Base-by-base conservation (phyloP, 2,888 invertebrate genomes). In the Alentia gelatinosa region DNA sequence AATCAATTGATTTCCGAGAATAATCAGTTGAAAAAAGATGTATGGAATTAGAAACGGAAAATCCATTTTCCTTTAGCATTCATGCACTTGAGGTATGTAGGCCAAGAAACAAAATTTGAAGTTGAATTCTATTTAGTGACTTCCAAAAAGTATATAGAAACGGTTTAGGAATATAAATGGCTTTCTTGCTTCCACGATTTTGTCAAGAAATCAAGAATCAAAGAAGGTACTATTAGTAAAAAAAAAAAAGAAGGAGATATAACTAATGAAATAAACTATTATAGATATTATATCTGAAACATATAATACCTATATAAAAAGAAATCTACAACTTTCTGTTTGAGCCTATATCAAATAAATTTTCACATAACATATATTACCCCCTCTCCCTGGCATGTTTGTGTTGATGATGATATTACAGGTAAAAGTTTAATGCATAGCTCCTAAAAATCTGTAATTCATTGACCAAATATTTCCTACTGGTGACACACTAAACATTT, bases 261-360 rank as follows among this genome's bases (percentile, higher is more conserved):
- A 12, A n/a, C 19, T 4, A 56, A n/a, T n/a, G 19, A 26, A 68
- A 68, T 68, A 30, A 5, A 30, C 12, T 26, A 26, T 68, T 68
- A 68, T 68, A 68, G 68, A 68, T 68, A 68, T 68, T 68, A 68
- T 68, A 68, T 68, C 1, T 30, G 30, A 30, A 4, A 19, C 5
- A 68, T 68, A 68, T 68, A 68, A 68, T 68, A 68, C 68, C 68
- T 68, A 68, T 68, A 89, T 63, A 56, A 89, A 26, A 39, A 89
- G 37, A 19, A 68, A n/a, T 37, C 63, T 68, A 35, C 35, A 39
- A n/a, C 19, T n/a, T 56, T 89, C 7, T 88, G 33, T 19, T 33
- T 30, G 23, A 37, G 63, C 30, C 35, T 63, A 56, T 33, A 68
- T 5, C n/a, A 68, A n/a, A 37, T 47, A 89, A 56, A 50, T 30